Percentiles rank a stretch among this genome's conserved stretches.
phyloP scores from a whole-genome alignment of 2,797 vertebrate species.

The Manis javanica region DNA sequence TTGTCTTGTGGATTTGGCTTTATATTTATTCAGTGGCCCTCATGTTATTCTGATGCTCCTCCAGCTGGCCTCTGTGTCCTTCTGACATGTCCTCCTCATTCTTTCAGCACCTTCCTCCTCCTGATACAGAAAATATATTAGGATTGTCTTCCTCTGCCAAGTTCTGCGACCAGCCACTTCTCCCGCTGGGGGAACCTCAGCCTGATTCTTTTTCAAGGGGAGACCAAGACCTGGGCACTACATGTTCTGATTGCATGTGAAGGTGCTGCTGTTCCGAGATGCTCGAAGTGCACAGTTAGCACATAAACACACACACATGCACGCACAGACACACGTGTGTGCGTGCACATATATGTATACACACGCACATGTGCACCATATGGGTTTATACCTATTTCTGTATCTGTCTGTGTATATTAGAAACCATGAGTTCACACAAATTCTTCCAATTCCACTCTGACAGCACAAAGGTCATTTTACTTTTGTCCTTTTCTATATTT shows the following conservation, averaged over 20 bases:
- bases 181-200: neutral
- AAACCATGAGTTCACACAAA: neutral
- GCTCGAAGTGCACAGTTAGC: neutral
- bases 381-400: neutral
- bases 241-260: neutral
- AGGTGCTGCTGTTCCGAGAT: too few species aligned
- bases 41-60: neutral
- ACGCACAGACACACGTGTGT: accelerated
- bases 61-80: neutral
- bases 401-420: neutral
- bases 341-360: too few species aligned
- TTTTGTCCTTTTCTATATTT: neutral
- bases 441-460: neutral
- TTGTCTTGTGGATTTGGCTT: neutral
- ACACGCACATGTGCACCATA: neutral
- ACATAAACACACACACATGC: too few species aligned
- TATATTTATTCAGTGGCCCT: neutral
- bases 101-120: neutral
- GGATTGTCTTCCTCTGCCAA: neutral
- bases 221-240: neutral
- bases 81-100: neutral
- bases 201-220: too few species aligned
- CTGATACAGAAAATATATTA: accelerated
- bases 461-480: neutral
- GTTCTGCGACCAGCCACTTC: neutral